phyloP scores from a whole-genome alignment of 2,888 invertebrate species.

The Meteorus cinctellus region DNA sequence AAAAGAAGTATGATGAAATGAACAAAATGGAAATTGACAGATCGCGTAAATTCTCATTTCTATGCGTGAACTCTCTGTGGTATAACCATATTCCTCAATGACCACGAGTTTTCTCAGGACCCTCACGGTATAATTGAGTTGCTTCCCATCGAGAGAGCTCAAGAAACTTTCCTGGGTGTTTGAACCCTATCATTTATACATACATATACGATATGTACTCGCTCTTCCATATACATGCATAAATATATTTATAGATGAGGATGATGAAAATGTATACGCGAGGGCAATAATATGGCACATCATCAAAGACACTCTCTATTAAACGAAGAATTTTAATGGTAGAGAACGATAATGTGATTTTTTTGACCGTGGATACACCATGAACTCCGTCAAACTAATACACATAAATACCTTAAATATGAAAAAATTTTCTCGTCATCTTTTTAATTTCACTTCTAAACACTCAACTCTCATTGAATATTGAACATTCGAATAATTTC shows the following conservation, averaged over 20 bases:
- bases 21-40: not conserved
- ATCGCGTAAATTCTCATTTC: slow-evolving; percentile 62
- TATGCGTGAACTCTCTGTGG: slow-evolving; percentile 50
- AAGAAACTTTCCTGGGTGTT: slow-evolving; percentile 28
- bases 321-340: no score
- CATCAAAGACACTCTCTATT: no score
- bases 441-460: not conserved
- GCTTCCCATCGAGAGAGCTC: not conserved
- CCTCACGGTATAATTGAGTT: slow-evolving; percentile 32
- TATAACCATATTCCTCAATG: slow-evolving; percentile 27
- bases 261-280: not conserved
- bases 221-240: not conserved
- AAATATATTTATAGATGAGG: not conserved
- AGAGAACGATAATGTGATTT: no score
- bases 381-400: no score
- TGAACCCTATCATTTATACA: not conserved
- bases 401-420: no score
- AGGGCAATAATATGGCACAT: not conserved
- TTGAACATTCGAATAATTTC: not conserved
- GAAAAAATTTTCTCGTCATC: no score
- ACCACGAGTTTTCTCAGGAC: slow-evolving; percentile 27
- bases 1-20: not conserved
- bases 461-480: not conserved
- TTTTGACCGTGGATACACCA: no score
- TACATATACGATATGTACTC: not conserved